Evolutionary conservation across 2,888 invertebrate species (phyloP).

Genomic region (Baronia brevicornis): DNA sequence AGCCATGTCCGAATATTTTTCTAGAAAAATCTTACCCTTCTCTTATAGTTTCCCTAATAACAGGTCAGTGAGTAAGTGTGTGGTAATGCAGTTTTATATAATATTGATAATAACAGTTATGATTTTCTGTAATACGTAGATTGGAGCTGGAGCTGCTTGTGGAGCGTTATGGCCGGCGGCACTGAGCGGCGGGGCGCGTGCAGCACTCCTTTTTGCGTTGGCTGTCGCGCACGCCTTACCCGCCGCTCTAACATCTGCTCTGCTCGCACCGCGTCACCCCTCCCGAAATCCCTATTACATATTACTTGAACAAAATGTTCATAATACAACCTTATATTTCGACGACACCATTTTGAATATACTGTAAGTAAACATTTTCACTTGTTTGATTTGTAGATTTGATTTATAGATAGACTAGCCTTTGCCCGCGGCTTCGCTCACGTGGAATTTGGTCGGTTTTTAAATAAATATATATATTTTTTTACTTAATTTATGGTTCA

Average conservation of each 20-base stretch:
- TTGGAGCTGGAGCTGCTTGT: conserved; percentile 53
- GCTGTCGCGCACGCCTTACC: conserved; percentile 44
- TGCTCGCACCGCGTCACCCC: conserved; percentile 38
- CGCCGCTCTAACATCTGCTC: conserved; percentile 37
- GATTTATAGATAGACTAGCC: too few relatives aligned
- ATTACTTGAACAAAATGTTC: conserved; percentile 19
- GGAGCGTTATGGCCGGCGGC: conserved; percentile 59
- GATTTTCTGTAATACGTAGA: conserved; percentile 25
- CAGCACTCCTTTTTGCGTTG: conserved; percentile 34
- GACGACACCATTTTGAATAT: conserved; percentile 32
- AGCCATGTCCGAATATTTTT: too few relatives aligned
- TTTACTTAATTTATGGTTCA: too few relatives aligned
- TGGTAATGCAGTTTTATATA: too few relatives aligned
- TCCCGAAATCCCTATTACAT: conserved; percentile 46
- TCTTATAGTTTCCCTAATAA: too few relatives aligned
- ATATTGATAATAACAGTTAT: conserved; percentile 11
- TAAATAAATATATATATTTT: too few relatives aligned
- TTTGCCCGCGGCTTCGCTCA: too few relatives aligned
- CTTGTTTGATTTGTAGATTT: too few relatives aligned
- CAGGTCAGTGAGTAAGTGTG: too few relatives aligned
- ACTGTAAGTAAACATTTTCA: conserved; percentile 40
- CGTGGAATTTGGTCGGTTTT: too few relatives aligned
- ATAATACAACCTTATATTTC: conserved; percentile 40
- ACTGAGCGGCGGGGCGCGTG: conserved; percentile 42
- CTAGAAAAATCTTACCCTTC: too few relatives aligned